Base-by-base conservation (phyloP, 2,888 invertebrate genomes). In the Hofmannophila pseudospretella region DNA sequence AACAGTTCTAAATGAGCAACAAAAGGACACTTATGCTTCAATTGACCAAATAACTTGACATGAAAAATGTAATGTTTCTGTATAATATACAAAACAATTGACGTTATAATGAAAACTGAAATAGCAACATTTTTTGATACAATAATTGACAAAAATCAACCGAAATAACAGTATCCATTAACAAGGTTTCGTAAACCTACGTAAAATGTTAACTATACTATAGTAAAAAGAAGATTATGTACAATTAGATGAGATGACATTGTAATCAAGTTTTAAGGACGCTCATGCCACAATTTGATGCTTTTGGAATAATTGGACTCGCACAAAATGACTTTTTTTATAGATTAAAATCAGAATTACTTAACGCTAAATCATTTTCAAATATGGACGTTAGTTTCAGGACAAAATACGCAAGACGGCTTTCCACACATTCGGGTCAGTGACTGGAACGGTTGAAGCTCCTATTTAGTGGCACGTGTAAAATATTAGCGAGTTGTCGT, bases 351-450 rank as follows among this genome's bases (percentile, higher is more conserved):
- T 64, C 61, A 76, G 69, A 68, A 67, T 71, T 60, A 78, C 84
- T 77, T 84, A 84, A 80, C 49, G 72, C 84, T 84, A 79, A 82
- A 81, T 76, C 70, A 80, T 80, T 77, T 71, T 74, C 67, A 73
- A 77, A 81, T 79, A 84, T 85, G 85, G 85, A 86, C 85, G 85
- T 84, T 77, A 81, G 50, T 72, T 65, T 74, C 53, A 84, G 85
- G 85, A 84, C 85, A 81, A 74, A 68, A 69, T 74, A 82, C 61
- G 71, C 65, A 73, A 84, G 81, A 82, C 80, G 85, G 85, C 66
- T 72, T 68, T 54, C 58, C 60, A 60, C 51, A 66, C 72, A 74
- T 54, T 53, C 36, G 71, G 74, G 66, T 70, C 69, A 67, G 58
- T 45, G 52, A 54, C 45, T 23, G 42, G 32, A 25, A 14, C 5